Percentiles rank a stretch among this genome's conserved stretches.
These are phyloP conservation scores for Nothoprocta pentlandii DNA, from an alignment of 2,113 vertebrate species.

Conservation along the genomic window DNA sequence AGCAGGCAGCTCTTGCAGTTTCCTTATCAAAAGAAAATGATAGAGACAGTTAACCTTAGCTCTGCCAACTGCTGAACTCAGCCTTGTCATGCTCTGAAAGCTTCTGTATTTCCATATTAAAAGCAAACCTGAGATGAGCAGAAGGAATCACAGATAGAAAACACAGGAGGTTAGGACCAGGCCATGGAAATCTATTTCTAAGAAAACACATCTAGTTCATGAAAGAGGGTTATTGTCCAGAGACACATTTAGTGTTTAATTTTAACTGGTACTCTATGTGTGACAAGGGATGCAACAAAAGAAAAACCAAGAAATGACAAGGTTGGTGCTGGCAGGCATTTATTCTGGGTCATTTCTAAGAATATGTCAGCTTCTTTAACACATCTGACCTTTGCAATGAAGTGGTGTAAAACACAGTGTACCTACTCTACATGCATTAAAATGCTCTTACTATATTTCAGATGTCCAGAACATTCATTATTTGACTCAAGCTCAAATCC, in stretches of 20 bases:
- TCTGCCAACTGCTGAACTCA: not conserved
- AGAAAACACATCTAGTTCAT: not conserved
- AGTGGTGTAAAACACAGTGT: not conserved
- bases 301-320: not conserved
- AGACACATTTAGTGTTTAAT: not conserved
- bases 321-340: not conserved
- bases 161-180: not conserved
- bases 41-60: not conserved
- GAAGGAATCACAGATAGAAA: not conserved
- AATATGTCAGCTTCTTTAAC: not conserved
- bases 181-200: not conserved
- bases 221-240: not conserved
- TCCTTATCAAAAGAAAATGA: not conserved
- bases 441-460: not conserved
- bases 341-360: not conserved
- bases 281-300: not conserved
- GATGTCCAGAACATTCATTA: not conserved
- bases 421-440: not conserved
- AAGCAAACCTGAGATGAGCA: not conserved
- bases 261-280: accelerated
- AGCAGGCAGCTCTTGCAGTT: not conserved
- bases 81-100: not conserved
- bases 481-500: not conserved
- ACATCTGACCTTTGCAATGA: not conserved
- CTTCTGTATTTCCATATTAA: not conserved